Conservation (phyloP, 1,140 invertebrate genomes). For the Odontomachus brunneus region DNA sequence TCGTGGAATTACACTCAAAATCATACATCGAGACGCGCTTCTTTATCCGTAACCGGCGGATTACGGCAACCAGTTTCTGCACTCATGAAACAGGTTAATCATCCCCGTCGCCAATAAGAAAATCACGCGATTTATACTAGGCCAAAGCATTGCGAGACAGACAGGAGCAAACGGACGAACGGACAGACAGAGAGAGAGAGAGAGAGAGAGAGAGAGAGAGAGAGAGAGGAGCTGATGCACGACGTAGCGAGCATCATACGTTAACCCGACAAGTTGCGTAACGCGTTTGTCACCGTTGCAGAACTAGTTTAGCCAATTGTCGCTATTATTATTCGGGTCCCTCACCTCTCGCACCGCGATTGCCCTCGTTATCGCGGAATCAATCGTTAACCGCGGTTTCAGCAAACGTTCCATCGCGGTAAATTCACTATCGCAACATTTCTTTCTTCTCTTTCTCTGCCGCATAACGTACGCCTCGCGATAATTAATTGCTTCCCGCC, state of each 20-base stretch:
- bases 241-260: constrained; percentile 27
- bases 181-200: too few relatives aligned
- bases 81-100: constrained; percentile 54
- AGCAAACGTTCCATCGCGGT: background rate
- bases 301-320: constrained; percentile 60
- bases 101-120: constrained; percentile 44
- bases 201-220: too few relatives aligned
- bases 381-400: constrained; percentile 11
- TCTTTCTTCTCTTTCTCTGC: background rate
- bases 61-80: constrained; percentile 50
- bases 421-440: background rate
- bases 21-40: constrained; percentile 31
- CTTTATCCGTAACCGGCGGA: background rate
- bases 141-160: constrained; percentile 23
- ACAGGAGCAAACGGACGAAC: too few relatives aligned
- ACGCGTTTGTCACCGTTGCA: constrained; percentile 31
- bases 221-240: constrained; percentile 18
- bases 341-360: background rate
- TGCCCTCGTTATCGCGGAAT: constrained; percentile 27
- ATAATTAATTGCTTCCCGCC: constrained; percentile 27
- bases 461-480: background rate
- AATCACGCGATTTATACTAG: constrained; percentile 42
- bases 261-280: constrained; percentile 50
- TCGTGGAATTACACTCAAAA: constrained; percentile 27
- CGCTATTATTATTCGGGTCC: constrained; percentile 28